phyloP scores from a whole-genome alignment of 2,797 vertebrate genomes.

The Lagodon rhomboides region DNA sequence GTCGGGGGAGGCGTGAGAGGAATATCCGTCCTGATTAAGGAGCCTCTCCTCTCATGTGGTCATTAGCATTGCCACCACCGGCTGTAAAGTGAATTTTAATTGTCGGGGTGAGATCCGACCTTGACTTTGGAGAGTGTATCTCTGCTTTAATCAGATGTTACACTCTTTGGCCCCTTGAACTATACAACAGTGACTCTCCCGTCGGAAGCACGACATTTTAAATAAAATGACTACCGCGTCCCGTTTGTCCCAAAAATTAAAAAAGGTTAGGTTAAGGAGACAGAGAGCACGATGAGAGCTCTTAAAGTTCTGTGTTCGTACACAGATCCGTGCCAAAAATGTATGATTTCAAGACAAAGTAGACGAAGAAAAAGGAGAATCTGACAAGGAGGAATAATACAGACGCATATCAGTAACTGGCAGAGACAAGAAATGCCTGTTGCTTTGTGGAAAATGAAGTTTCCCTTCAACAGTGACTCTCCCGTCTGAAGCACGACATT shows the following conservation, averaged over 20 bases:
- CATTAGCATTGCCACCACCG: constrained; percentile 58
- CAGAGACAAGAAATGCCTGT: constrained; percentile 10
- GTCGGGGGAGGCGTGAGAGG: constrained; percentile 42
- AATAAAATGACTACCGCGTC: not conserved
- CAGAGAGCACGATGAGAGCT: not conserved
- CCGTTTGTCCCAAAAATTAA: not conserved
- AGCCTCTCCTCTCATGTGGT: constrained; percentile 26
- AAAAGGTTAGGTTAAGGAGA: constrained; percentile 5
- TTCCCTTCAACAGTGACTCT: constrained; percentile 11
- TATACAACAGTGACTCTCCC: not conserved
- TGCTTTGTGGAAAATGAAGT: constrained; percentile 32
- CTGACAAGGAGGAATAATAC: constrained; percentile 17
- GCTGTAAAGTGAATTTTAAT: constrained; percentile 57
- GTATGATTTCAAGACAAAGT: not conserved
- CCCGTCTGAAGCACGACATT: not conserved
- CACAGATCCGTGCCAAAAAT: constrained; percentile 1
- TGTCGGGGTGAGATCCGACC: constrained; percentile 50
- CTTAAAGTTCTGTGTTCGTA: not conserved
- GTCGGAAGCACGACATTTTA: not conserved
- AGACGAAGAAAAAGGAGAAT: constrained; percentile 3
- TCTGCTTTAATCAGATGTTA: constrained; percentile 52
- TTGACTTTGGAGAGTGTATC: constrained; percentile 37
- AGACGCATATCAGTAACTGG: constrained; percentile 14
- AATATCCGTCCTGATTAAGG: constrained; percentile 58
- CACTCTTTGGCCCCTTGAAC: constrained; percentile 14